Base-by-base conservation (phyloP, 92 coral and sea anemone species). In the Zoanthus solanderi region DNA sequence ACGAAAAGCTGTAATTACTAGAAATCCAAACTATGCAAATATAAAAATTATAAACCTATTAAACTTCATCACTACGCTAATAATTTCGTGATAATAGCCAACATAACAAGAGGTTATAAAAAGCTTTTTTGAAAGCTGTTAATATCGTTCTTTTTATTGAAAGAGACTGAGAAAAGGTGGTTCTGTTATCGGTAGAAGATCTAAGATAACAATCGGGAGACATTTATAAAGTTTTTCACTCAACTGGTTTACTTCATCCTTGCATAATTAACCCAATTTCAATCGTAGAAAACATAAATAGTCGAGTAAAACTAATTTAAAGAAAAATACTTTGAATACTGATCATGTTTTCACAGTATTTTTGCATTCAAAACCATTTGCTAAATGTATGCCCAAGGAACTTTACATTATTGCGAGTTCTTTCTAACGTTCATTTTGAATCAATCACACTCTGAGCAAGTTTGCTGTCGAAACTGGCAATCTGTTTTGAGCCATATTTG, bases 211-310 rank as follows among this genome's bases (percentile, higher is more conserved):
- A 6, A 77, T 77, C 47, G 63, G 16, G 63, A 29, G 23, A 31
- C 58, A 77, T 54, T 77, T 5, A 11, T 17, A 63, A 54, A 29
- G 3, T 9, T 79, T 45, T 46, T 12, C 47, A 73, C 14, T 44
- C 74, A n/a, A 44, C 53, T 81, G 75, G 75, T 18, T 81, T 0
- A 71, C 9, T 8, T 15, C 28, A 10, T 7, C 6, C 69, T 42
- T 31, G 8, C 29, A 57, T 15, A 57, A 29, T 56, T 78, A 34
- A 53, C 29, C 48, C 17, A 23, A 10, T 15, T 63, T 47, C 23
- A 65, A 46, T 30, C 63, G 74, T 61, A 81, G 16, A 68, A 81
- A 80, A 46, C 29, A 11, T 18, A 47, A 79, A 63, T 7, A 47
- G 4, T 37, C 42, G 4, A 37, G 42, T 12, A 37, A 45, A 66